Evolutionary conservation across 2,797 vertebrate species (phyloP).

Genomic region (Anabacerthia variegaticeps): DNA sequence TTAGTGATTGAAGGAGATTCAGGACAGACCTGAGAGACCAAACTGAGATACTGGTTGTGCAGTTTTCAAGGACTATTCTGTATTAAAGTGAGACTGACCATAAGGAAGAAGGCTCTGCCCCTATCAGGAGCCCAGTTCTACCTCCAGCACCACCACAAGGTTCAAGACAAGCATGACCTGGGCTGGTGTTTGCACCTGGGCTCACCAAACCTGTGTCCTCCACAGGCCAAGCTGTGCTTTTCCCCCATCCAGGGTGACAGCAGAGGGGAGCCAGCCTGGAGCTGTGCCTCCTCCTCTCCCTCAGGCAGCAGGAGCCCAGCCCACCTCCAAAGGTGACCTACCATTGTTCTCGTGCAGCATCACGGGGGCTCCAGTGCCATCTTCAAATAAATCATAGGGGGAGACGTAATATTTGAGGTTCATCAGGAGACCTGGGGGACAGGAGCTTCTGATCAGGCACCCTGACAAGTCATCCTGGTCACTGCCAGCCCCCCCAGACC

Average conservation of each 20-base stretch:
- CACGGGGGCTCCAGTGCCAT: constrained; percentile 84
- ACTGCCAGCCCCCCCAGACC: neutral
- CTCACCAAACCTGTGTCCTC: neutral
- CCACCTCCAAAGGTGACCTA: constrained; percentile 22
- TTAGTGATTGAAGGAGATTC: neutral
- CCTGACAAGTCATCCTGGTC: accelerated
- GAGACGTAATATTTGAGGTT: constrained; percentile 96
- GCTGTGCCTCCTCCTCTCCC: neutral
- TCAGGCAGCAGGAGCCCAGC: neutral
- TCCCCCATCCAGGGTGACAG: neutral
- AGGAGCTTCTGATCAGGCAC: neutral
- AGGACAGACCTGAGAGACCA: neutral
- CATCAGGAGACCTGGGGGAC: constrained; percentile 87
- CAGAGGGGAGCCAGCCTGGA: neutral
- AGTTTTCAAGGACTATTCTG: neutral
- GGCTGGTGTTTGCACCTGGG: neutral
- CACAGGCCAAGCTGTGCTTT: neutral
- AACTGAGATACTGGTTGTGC: neutral
- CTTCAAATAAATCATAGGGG: constrained; percentile 91
- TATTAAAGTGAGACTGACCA: neutral
- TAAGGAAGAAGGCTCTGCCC: neutral
- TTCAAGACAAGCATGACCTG: accelerated
- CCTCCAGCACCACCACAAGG: neutral
- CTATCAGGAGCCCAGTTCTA: neutral
- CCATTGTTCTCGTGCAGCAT: constrained; percentile 87